Base-by-base conservation (phyloP, 2,113 vertebrate species). In the Tetraodon nigroviridis region DNA sequence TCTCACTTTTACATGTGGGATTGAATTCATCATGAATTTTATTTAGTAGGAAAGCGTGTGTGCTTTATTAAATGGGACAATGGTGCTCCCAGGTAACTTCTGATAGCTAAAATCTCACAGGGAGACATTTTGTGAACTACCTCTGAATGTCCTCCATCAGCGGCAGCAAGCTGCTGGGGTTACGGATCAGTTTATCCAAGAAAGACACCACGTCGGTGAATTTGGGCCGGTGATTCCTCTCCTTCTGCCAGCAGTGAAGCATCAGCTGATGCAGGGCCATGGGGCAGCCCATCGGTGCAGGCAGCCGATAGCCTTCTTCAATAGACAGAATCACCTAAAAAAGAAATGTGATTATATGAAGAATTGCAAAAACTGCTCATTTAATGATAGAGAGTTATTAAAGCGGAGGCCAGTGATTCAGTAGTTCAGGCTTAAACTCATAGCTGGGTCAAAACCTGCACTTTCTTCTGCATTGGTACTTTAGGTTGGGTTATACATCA, bases 241-340 rank as follows among this genome's bases (percentile, higher is more conserved):
- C 95, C 80, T 96, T 98, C 85, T 97, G 95, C 95, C 95, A 98
- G 83, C 95, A 96, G 75, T 95, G 95, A 66, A 98, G 92, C 95
- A 98, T 98, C 41, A 98, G 87, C 0, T 98, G 95, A 79, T 98
- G 95, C 52, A 98, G 91, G 22, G 94, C 94, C 29, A 93, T 91
- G 10, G 95, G 93, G 74, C 95, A 98, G 64, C 95, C 95, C 95
- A 98, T 95, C 3, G 95, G 95, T 50, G 95, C 94, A 4, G 95
- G 95, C 46, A 98, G 93, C 72, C 95, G 92, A 81, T 98, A 98
- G 54, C 95, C 95, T 84, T 98, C 95, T 78, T 98, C 95, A 50
- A 98, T 98, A 53, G 95, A 98, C 75, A 98, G 86, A 73, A 98
- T 98, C 65, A 98, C 95, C 95, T 98, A 55, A 55, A 67, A 67